Evolutionary conservation across 2,888 invertebrate genomes (phyloP), one percentile per base, ranked within the genome.

Genomic region (Meteorus colon): DNA sequence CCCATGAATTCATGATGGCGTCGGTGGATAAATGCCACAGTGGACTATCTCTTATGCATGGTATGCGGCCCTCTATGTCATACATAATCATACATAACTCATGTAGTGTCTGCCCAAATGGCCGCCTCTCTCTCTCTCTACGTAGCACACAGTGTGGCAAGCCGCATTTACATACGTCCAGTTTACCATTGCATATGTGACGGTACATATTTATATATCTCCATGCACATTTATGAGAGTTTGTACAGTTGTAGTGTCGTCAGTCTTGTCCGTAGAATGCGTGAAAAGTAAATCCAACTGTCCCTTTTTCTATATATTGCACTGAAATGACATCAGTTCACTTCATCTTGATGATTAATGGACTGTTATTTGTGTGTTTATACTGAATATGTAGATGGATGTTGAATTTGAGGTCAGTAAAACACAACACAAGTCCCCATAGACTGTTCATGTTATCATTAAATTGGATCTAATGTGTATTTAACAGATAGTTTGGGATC

Each of bases 11-110:
- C 62, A 62, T 62, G 62, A 62, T 62, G 62, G 62, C 62, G 62
- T 29, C 62, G 10, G 62, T 62, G 29, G 55, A 14, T 62, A 31
- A 62, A 62, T 62, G 62, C 62, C 62, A 29, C 62, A 55, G 19
- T 19, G 31, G n/a, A 62, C 62, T 62, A 62, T 62, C 62, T 62
- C 62, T 31, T 62, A 62, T 62, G 62, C 62, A 62, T 62, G 62
- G 62, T 31, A 62, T 62, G 62, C 31, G 62, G 55, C 55, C 62
- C 62, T 62, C 62, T 62, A 62, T 62, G 62, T 62, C 62, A 62
- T 62, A 62, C 62, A 62, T 62, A 62, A 62, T 62, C 62, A 62
- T 62, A 31, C 62, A 62, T 62, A 62, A 62, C 62, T 62, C 62
- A 62, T 31, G 62, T 19, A 55, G 55, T 29, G 62, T 62, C 62